phyloP scores from a whole-genome alignment of 1,140 invertebrate species.

The Polypedilum vanderplanki region DNA sequence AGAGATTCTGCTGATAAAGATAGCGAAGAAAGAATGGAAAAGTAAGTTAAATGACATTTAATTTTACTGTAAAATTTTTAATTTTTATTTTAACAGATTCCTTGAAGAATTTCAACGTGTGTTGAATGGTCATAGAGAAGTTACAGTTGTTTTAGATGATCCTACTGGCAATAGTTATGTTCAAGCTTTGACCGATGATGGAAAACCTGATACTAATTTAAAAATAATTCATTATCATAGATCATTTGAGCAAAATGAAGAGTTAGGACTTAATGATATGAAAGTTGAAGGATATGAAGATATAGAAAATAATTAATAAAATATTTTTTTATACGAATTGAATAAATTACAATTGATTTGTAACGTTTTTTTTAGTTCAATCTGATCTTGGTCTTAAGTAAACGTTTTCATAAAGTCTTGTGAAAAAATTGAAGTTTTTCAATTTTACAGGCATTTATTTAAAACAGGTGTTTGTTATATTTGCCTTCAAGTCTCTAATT shows the following conservation, averaged over 20 bases:
- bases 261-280: constrained; percentile 94
- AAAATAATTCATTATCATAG: constrained; percentile 76
- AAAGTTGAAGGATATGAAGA: constrained; percentile 62
- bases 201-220: constrained; percentile 60
- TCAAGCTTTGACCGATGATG: constrained; percentile 73
- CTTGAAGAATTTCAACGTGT: constrained; percentile 63
- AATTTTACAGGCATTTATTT: no score
- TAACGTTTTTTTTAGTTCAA: no score
- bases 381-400: no score
- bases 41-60: constrained; percentile 31
- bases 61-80: background rate
- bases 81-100: constrained; percentile 47
- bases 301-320: constrained; percentile 38
- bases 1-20: constrained; percentile 63
- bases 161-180: constrained; percentile 96
- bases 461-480: no score
- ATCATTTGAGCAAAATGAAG: constrained; percentile 87
- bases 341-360: no score
- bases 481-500: no score
- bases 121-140: constrained; percentile 52
- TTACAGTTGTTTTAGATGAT: constrained; percentile 86
- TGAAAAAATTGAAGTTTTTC: no score
- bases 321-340: background rate
- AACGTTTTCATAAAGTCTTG: no score
- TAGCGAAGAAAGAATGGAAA: constrained; percentile 49